Conservation (phyloP, 2,113 vertebrate species). For the Datnioides undecimradiatus region DNA sequence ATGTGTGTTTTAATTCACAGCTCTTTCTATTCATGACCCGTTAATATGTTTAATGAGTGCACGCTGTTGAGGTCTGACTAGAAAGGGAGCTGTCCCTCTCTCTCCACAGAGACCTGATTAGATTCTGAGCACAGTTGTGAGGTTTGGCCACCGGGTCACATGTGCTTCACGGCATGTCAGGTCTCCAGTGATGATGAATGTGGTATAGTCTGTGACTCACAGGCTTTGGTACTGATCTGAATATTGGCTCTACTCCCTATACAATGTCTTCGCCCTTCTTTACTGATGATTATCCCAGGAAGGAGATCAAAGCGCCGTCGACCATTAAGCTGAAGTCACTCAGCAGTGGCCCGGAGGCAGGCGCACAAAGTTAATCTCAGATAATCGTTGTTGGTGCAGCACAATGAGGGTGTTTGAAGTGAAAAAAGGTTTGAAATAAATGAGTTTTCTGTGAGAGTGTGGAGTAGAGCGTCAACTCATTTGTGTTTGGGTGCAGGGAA, state of each 20-base stretch:
- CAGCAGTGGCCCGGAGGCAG: conserved; percentile 33
- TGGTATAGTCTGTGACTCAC: conserved; percentile 42
- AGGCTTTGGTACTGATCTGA: conserved; percentile 29
- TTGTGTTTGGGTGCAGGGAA: background rate
- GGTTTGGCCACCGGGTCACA: conserved; percentile 39
- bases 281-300: conserved; percentile 38
- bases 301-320: conserved; percentile 53
- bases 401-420: conserved; percentile 11
- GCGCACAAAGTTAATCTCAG: conserved; percentile 4
- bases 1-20: conserved; percentile 12
- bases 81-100: conserved; percentile 17
- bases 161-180: conserved; percentile 28
- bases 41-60: conserved; percentile 18
- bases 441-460: conserved; percentile 4
- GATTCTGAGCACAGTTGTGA: conserved; percentile 24
- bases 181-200: conserved; percentile 35
- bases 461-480: background rate
- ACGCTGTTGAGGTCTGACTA: background rate
- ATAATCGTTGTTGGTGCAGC: conserved; percentile 19
- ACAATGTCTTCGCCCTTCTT: conserved; percentile 19
- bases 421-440: background rate
- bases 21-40: background rate
- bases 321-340: conserved; percentile 35
- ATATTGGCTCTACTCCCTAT: conserved; percentile 20
- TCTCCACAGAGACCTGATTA: conserved; percentile 1